Conservation (phyloP, 2,113 vertebrate species). For the Trinectes maculatus region DNA sequence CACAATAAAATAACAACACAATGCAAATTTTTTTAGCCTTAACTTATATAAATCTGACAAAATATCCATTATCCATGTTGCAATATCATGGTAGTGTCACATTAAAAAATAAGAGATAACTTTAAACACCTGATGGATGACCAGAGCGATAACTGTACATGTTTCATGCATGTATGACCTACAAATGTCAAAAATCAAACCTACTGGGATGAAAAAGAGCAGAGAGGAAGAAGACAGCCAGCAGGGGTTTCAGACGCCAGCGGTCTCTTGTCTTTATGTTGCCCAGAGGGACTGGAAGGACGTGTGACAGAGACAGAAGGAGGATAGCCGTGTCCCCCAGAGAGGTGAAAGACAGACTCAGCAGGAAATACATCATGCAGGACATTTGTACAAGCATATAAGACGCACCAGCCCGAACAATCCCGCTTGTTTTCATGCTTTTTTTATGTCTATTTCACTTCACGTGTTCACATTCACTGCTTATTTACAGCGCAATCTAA, state of each 20-base stretch:
- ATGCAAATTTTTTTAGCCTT: too few species aligned
- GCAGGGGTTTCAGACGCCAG: conserved; percentile 33
- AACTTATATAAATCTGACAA: too few species aligned
- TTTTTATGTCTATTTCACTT: neutral
- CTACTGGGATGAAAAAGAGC: conserved; percentile 9
- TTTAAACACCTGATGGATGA: conserved; percentile 24
- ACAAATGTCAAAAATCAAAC: conserved; percentile 37
- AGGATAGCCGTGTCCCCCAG: conserved; percentile 31
- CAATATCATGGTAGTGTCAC: neutral
- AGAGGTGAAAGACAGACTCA: conserved; percentile 48
- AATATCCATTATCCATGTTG: neutral
- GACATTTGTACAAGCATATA: conserved; percentile 36
- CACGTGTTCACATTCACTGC: neutral
- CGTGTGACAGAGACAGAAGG: conserved; percentile 36
- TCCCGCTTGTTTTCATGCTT: conserved; percentile 2
- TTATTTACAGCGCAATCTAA: neutral
- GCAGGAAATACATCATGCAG: conserved; percentile 47
- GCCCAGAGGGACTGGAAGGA: conserved; percentile 46
- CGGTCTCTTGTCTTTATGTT: conserved; percentile 43
- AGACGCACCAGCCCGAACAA: conserved; percentile 22
- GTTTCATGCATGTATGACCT: conserved; percentile 29
- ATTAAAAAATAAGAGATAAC: conserved; percentile 3
- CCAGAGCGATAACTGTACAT: conserved; percentile 20
- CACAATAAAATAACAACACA: too few species aligned
- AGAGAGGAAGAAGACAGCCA: conserved; percentile 18